Conservation (phyloP, 2,797 vertebrate species). For the Notoglanidium macrostoma region DNA sequence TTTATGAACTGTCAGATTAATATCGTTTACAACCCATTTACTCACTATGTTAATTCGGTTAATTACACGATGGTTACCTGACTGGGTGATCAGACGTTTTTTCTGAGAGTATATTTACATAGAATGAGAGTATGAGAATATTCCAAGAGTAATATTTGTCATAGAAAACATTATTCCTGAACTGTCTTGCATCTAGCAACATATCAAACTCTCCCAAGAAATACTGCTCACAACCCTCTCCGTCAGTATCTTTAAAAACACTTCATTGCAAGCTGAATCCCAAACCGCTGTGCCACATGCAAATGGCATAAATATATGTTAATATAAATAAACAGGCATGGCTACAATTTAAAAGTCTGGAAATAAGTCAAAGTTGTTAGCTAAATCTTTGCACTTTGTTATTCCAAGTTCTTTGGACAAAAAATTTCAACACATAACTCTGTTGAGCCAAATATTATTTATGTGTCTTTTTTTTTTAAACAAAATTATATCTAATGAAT, state of each 20-base stretch:
- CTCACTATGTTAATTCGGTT: conserved; percentile 67
- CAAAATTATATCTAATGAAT: no score
- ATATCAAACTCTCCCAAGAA: conserved; percentile 77
- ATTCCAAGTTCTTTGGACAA: not conserved
- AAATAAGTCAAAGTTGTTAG: not conserved
- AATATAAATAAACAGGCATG: not conserved
- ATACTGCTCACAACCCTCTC: conserved; percentile 49
- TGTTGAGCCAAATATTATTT: not conserved
- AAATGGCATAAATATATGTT: no score
- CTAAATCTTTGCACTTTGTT: not conserved
- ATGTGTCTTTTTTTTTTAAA: not conserved
- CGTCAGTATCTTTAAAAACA: conserved; percentile 16
- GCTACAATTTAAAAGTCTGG: not conserved
- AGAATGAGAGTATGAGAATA: no score
- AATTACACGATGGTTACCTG: conserved; percentile 70
- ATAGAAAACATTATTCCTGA: conserved; percentile 74
- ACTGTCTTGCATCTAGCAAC: conserved; percentile 80
- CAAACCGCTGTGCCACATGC: not conserved
- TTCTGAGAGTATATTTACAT: conserved; percentile 61
- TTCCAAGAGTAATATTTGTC: conserved; percentile 72
- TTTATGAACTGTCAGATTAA: conserved; percentile 65
- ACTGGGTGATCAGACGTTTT: conserved; percentile 75
- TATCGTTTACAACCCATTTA: conserved; percentile 63
- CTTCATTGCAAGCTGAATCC: not conserved
- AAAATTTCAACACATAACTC: not conserved